Base-by-base conservation (phyloP, 2,888 invertebrate genomes). In the Ophioninae sp. region DNA sequence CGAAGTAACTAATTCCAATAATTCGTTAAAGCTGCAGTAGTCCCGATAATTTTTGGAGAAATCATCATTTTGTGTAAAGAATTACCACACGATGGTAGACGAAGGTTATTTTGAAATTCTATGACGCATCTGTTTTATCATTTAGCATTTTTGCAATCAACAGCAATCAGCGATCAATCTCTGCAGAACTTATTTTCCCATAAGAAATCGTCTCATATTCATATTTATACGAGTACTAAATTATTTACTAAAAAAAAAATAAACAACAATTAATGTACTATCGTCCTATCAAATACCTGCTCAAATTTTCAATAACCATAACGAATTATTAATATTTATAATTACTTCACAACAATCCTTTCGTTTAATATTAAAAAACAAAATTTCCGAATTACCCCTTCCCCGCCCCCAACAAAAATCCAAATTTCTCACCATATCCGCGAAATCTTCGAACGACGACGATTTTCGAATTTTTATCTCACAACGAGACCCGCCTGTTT, bases 121-220 rank as follows among this genome's bases (percentile, higher is more conserved):
- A 30, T 30, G 30, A 30, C 30, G 30, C 30, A 30, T 1, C 30
- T 30, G 3, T 30, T 30, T 30, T 2, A 30, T 30, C 30, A 30
- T 30, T n/a, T n/a, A n/a, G n/a, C n/a, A n/a, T n/a, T n/a, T n/a
- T n/a, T n/a, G n/a, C n/a, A n/a, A n/a, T n/a, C n/a, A n/a, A n/a
- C n/a, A n/a, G 41, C 59, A 50, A n/a, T 44, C 76, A 70, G 64
- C 74, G 68, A 57, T 73, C n/a, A n/a, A 81, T 77, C 83, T 78
- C 57, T 17, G 64, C 30, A 30, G 30, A 30, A 30, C 30, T 3
- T 30, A 3, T 30, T 30, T 30, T 30, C 30, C 30, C 30, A 30
- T 30, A 30, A 30, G 30, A 1, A 30, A 30, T 30, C 30, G 1
- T 68, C 44, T 21, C 5, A 6, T 37, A 6, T 68, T 21, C n/a